phyloP scores from a whole-genome alignment of 2,888 invertebrate genomes.

The Chorisops tibialis region DNA sequence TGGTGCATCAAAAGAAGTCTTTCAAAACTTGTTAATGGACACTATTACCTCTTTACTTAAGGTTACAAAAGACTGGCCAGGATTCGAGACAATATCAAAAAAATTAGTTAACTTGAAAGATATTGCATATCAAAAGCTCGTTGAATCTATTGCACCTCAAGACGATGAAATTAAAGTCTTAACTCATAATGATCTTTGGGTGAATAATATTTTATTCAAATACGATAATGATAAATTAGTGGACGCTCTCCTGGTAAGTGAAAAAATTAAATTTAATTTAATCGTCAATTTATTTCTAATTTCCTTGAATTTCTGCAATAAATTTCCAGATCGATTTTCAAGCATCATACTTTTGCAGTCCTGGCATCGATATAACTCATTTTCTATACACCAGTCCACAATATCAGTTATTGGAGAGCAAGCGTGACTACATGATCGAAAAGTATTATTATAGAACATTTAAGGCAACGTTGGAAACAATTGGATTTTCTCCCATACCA shows the following conservation, averaged over 20 bases:
- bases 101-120: slow-evolving; percentile 38
- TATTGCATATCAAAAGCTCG: not conserved
- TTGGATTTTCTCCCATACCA: slow-evolving; percentile 32
- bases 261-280: too few relatives aligned
- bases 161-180: slow-evolving; percentile 49
- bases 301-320: not conserved
- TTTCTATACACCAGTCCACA: slow-evolving; percentile 49
- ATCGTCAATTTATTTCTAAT: too few relatives aligned
- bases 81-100: slow-evolving; percentile 43
- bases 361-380: slow-evolving; percentile 51
- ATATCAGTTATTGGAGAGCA: slow-evolving; percentile 40
- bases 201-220: slow-evolving; percentile 56
- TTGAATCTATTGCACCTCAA: not conserved
- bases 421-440: slow-evolving; percentile 41
- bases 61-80: slow-evolving; percentile 43
- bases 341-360: slow-evolving; percentile 47
- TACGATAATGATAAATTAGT: slow-evolving; percentile 45
- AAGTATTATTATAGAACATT: not conserved
- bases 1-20: not conserved
- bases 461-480: slow-evolving; percentile 35
- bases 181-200: slow-evolving; percentile 57
- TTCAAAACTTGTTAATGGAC: not conserved
- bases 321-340: slow-evolving; percentile 49
- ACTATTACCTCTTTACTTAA: slow-evolving; percentile 24
- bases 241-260: slow-evolving; percentile 51